Base-by-base conservation (phyloP, 2,888 invertebrate genomes). In the Cephus spinipes region DNA sequence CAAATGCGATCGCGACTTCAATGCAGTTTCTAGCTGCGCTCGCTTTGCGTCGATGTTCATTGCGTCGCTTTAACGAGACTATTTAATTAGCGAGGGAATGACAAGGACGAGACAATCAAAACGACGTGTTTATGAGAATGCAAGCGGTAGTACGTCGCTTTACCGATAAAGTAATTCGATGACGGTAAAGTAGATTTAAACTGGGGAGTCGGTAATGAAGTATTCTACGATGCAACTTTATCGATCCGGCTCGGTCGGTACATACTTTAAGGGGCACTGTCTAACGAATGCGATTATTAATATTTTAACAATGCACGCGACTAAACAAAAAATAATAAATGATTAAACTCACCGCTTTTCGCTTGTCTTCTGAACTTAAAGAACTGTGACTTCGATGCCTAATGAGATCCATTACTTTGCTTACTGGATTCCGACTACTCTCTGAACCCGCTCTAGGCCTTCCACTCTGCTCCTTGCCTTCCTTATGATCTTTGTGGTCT, bases 401-500 rank as follows among this genome's bases (percentile, higher is more conserved):
- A 92, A 98, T 97, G 89, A 97, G 95, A 91, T 98, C 97, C 95
- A 97, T 97, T 75, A 98, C 97, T 93, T 97, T 97, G 82, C 96
- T 96, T 93, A 98, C 97, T 3, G 97, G 96, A 86, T 96, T 96
- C 83, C 94, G 92, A 84, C 92, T 93, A 77, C 92, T 93, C 84
- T 95, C 94, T 0, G 95, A 94, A 11, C 90, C 90, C 40, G 90
- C 87, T 81, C 91, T 84, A 3, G 89, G 89, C 76, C 91, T 84
- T 68, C 84, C 85, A 74, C 83, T 82, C 3, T 85, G 85, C 73
- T 87, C 87, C 75, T 85, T 85, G 68, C 81, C 73, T 32, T 85
- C 86, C 74, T 84, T 83, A 78, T 85, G 84, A 11, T 90, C 87
- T 75, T 85, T 89, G 3, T 75, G 77, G 55, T 86, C 87, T 75